Evolutionary conservation across 2,797 vertebrate species (phyloP), one percentile per base, ranked within the genome.

Genomic region (Characodon lateralis): DNA sequence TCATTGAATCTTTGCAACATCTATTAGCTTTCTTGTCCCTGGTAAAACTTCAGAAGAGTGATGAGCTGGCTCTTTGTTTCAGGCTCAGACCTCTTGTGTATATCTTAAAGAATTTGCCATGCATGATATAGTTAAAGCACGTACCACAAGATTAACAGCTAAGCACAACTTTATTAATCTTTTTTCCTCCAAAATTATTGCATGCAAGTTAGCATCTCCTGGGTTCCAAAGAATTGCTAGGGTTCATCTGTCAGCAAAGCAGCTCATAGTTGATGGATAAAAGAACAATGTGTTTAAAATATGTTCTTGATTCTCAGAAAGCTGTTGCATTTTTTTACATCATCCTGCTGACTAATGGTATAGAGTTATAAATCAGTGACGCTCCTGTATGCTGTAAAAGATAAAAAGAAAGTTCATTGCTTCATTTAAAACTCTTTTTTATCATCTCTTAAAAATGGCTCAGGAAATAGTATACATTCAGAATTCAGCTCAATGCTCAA

Each of bases 21-120:
- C 51, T 71, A 82, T 73, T 50, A 72, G 72, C 82, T 87, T 83
- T 72, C 43, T 70, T 35, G 46, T 35, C 55, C 66, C 71, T 68
- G 58, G 48, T 78, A 72, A 87, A 88, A 85, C 73, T 72, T 81
- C 55, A 50, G 66, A 74, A 74, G 71, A 85, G 28, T 68, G 73
- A 80, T 71, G 71, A 81, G 74, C 72, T 61, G 16, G 77, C 84
- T 82, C 72, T 87, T 89, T 87, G 56, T 77, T 71, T 72, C 48
- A 76, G 81, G 51, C 77, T 56, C 66, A 63, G 71, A 59, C 41
- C 65, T 71, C 74, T 73, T 68, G 51, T 76, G 80, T 77, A 72
- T 74, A 71, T 84, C 65, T 74, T 70, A 77, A 59, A 56, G 28
- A 80, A 72, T 77, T 41, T 72, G 50, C 63, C 55, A 31, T 74